A percentile compares a stretch with the other conserved stretches of the same genome.
These are phyloP conservation scores for Apamea anceps DNA, from an alignment of 2,888 invertebrate genomes.

Conservation along the genomic window DNA sequence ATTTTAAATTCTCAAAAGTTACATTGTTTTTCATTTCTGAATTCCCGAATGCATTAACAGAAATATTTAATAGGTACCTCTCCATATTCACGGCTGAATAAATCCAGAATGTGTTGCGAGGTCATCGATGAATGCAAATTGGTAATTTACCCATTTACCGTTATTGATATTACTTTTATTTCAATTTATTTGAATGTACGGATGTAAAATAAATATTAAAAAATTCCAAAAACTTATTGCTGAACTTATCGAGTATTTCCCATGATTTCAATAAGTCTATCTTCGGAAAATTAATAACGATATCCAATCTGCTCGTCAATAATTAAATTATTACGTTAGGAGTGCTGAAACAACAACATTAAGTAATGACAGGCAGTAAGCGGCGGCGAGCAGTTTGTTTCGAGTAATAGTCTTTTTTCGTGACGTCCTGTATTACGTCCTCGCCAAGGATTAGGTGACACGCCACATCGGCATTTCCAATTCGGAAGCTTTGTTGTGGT, in stretches of 20 bases:
- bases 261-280: conserved; percentile 10
- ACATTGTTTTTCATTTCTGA: conserved; percentile 2
- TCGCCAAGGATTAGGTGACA: conserved; percentile 74
- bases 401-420: conserved; percentile 80
- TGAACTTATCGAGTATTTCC: neutral
- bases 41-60: neutral
- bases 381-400: conserved; percentile 67
- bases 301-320: conserved; percentile 24
- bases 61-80: conserved; percentile 12
- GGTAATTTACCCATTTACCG: neutral
- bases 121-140: neutral
- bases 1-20: neutral
- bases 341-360: conserved; percentile 72
- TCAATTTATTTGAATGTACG: neutral
- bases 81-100: conserved; percentile 6
- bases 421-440: conserved; percentile 78
- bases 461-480: conserved; percentile 74
- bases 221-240: neutral
- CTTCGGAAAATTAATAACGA: conserved; percentile 20
- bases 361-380: conserved; percentile 78
- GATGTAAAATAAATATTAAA: neutral
- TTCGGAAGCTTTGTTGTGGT: conserved; percentile 69
- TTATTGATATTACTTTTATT: conserved; percentile 8
- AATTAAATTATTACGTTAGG: conserved; percentile 43
- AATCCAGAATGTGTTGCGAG: neutral